Percentiles rank a stretch among this genome's conserved stretches.
These are phyloP conservation scores for Bombylius discolor DNA, from an alignment of 2,888 invertebrate species.

Conservation along the genomic window DNA sequence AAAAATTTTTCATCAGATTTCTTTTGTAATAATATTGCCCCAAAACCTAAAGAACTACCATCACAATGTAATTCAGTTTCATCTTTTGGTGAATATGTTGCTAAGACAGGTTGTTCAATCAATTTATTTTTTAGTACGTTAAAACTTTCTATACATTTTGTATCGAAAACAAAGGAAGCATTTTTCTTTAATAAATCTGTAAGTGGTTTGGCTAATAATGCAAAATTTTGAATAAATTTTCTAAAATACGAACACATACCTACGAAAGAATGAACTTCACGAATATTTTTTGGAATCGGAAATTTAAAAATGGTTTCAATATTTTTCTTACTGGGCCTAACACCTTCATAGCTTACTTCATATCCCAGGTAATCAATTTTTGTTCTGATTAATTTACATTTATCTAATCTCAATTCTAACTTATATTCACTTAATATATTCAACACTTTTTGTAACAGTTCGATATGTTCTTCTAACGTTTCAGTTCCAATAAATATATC, in stretches of 20 bases:
- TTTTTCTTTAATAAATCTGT: constrained; percentile 5
- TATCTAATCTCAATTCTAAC: constrained; percentile 13
- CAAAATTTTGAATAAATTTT: not conserved
- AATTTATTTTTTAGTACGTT: constrained; percentile 2
- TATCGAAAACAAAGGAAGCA: not conserved
- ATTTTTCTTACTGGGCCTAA: constrained; percentile 1
- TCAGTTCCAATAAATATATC: constrained; percentile 15
- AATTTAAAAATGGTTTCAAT: constrained; percentile 16
- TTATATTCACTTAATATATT: constrained; percentile 4
- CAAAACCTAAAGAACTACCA: not conserved
- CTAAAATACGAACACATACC: constrained; percentile 21
- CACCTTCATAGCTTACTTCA: constrained; percentile 8
- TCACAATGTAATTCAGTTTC: not conserved
- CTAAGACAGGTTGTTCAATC: constrained; percentile 16
- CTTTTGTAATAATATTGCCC: too few relatives aligned
- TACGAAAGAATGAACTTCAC: not conserved
- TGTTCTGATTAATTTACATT: constrained; percentile 15
- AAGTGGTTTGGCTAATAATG: constrained; percentile 3
- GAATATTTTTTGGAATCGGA: not conserved
- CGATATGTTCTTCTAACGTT: constrained; percentile 3
- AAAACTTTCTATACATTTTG: not conserved
- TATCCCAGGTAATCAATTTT: constrained; percentile 16
- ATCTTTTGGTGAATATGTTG: constrained; percentile 16
- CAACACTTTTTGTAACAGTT: constrained; percentile 3
- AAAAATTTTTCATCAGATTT: not conserved